These are phyloP conservation scores for Amphimedon queenslandica DNA, from an alignment of 37 sponge, comb jelly and placozoan genomes.

Conservation along the genomic window DNA sequence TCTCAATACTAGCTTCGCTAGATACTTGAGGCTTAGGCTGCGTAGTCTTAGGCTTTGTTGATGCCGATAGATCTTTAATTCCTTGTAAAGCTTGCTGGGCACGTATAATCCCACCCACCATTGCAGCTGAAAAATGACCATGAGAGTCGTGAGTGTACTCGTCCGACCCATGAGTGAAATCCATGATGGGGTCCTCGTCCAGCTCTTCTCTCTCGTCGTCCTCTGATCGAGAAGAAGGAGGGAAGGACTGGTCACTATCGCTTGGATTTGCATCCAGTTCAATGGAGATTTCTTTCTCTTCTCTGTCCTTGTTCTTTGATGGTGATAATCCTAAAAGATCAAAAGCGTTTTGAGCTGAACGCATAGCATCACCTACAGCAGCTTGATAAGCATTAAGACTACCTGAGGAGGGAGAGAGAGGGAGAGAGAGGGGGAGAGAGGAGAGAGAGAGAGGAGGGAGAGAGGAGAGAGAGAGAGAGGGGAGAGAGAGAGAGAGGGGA, in stretches of 20 bases:
- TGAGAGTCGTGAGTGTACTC: background rate
- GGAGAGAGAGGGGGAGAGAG: background rate
- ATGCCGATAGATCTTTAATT: background rate
- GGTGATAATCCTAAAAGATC: slow-evolving; percentile 3
- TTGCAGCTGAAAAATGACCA: background rate
- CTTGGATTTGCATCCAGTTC: background rate
- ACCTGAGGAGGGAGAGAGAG: background rate
- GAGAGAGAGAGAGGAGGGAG: background rate
- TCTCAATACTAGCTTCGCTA: background rate
- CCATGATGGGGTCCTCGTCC: slow-evolving; percentile 23
- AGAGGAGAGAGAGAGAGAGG: background rate
- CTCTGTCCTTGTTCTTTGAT: background rate
- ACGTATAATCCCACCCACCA: background rate
- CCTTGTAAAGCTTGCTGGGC: slow-evolving; percentile 13
- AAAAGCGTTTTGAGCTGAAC: slow-evolving; percentile 27
- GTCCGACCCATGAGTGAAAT: slow-evolving; percentile 28
- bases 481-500: background rate
- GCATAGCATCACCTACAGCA: slow-evolving; percentile 15
- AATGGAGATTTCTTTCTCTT: too few species aligned
- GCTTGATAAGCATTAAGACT: slow-evolving; percentile 13
- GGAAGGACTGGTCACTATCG: slow-evolving; percentile 40
- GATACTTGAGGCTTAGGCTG: slow-evolving; percentile 1
- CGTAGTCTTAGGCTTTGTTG: background rate
- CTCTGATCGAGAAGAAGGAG: slow-evolving; percentile 14
- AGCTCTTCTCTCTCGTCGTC: slow-evolving; percentile 7